phyloP scores from a whole-genome alignment of 2,797 vertebrate species.

The Ceyx erithaca region DNA sequence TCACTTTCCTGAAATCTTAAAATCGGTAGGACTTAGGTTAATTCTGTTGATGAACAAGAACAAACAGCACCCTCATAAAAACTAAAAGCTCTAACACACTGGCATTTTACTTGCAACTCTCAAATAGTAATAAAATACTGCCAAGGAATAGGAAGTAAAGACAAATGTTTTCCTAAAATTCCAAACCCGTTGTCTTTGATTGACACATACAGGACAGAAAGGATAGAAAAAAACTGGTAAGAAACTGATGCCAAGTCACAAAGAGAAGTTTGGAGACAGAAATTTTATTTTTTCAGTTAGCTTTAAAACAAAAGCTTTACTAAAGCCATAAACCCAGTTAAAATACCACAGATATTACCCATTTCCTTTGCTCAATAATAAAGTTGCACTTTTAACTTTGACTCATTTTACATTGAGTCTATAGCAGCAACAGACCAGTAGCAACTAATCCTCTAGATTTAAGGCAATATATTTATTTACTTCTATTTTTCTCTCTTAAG shows the following conservation, averaged over 20 bases:
- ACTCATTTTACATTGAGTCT: neutral
- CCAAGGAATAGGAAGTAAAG: constrained; percentile 10
- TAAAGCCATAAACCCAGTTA: constrained; percentile 22
- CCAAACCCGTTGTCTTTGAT: constrained; percentile 38
- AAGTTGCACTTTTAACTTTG: constrained; percentile 5
- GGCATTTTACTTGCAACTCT: neutral
- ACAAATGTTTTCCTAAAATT: constrained; percentile 36
- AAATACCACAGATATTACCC: neutral
- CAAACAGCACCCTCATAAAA: neutral
- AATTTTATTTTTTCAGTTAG: constrained; percentile 11
- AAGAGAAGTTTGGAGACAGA: neutral
- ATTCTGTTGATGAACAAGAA: neutral
- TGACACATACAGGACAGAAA: neutral
- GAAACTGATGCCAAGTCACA: constrained; percentile 10
- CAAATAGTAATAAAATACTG: neutral
- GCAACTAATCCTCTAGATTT: constrained; percentile 5
- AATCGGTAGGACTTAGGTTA: neutral
- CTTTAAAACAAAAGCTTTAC: constrained; percentile 33
- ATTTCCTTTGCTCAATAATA: constrained; percentile 5
- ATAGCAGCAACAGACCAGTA: neutral
- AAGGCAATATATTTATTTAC: neutral
- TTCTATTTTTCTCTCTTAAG: neutral
- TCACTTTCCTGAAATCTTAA: neutral
- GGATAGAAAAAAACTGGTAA: neutral
- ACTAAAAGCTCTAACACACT: neutral